Evolutionary conservation across 2,888 invertebrate species (phyloP).

Genomic region (Euclidia mi): DNA sequence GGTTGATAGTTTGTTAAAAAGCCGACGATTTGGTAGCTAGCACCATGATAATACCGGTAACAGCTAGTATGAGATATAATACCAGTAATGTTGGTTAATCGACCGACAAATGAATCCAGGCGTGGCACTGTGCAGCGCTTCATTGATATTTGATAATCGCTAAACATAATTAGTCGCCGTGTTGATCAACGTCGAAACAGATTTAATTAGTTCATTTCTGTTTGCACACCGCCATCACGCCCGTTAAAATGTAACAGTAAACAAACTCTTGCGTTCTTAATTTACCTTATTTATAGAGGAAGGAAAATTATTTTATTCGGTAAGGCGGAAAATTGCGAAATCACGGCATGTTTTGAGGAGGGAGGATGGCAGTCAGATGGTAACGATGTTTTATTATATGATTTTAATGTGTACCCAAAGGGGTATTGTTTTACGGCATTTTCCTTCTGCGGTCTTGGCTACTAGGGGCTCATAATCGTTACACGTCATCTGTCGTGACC

Average conservation of each 20-base stretch:
- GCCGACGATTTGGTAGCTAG: too few relatives aligned
- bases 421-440: too few relatives aligned
- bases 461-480: too few relatives aligned
- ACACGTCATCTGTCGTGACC: too few relatives aligned
- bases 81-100: conserved; percentile 16
- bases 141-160: conserved; percentile 17
- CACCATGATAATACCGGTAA: too few relatives aligned
- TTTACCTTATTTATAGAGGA: background rate
- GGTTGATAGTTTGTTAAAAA: too few relatives aligned
- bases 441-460: too few relatives aligned
- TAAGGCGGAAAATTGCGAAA: too few relatives aligned
- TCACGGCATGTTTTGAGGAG: too few relatives aligned
- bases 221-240: background rate
- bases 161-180: conserved; percentile 20
- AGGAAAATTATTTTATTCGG: background rate
- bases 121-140: background rate
- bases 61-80: background rate
- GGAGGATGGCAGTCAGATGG: too few relatives aligned
- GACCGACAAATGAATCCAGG: conserved; percentile 12
- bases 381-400: too few relatives aligned
- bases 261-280: background rate
- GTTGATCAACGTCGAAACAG: conserved; percentile 13
- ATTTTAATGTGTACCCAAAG: too few relatives aligned
- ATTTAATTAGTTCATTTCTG: conserved; percentile 8
- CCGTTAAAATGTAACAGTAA: background rate